These are phyloP conservation scores for Cheilosia scutellata DNA, from an alignment of 2,888 invertebrate species.

Conservation along the genomic window DNA sequence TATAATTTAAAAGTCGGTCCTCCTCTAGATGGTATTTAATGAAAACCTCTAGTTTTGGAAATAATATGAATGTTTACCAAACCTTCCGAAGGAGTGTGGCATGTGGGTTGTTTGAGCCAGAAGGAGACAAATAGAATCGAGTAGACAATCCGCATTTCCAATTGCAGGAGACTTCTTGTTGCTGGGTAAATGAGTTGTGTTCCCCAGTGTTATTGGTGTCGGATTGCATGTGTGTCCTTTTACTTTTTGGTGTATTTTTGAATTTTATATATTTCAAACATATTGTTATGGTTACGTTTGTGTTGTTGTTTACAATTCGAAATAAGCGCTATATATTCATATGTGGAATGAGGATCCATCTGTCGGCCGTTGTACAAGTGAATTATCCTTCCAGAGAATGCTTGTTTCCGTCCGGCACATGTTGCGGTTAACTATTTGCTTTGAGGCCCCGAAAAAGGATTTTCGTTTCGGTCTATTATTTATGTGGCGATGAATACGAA, in stretches of 20 bases:
- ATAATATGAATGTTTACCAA: constrained; percentile 48
- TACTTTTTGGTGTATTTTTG: constrained; percentile 68
- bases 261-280: constrained; percentile 56
- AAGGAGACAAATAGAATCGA: background rate
- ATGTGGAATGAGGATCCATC: constrained; percentile 43
- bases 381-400: constrained; percentile 60
- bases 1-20: constrained; percentile 67
- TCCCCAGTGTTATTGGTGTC: constrained; percentile 57
- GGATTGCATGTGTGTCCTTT: constrained; percentile 48
- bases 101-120: background rate
- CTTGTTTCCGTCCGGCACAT: constrained; percentile 68
- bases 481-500: constrained; percentile 70
- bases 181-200: constrained; percentile 61
- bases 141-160: constrained; percentile 26
- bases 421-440: constrained; percentile 69
- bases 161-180: constrained; percentile 33
- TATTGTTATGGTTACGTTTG: constrained; percentile 62
- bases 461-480: constrained; percentile 64
- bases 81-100: background rate
- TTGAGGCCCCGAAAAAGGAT: constrained; percentile 53
- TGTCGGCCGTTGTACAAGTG: constrained; percentile 53
- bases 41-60: constrained; percentile 64
- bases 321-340: background rate
- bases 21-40: constrained; percentile 49
- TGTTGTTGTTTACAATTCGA: constrained; percentile 57